Evolutionary conservation across 2,113 vertebrate genomes (phyloP).

Genomic region (Coreoperca whiteheadi): DNA sequence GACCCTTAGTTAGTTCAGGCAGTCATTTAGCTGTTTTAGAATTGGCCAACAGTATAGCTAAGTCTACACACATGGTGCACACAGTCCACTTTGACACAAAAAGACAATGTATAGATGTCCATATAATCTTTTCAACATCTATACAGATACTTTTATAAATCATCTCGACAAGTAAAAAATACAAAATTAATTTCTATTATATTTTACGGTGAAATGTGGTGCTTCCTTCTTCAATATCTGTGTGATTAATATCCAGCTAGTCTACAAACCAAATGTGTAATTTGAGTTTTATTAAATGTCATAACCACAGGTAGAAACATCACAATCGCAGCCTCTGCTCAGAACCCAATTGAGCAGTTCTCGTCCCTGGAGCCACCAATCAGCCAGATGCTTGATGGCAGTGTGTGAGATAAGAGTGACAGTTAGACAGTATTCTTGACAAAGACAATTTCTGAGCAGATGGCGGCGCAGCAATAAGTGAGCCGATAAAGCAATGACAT

Average conservation of each 20-base stretch:
- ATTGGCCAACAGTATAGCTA: no score
- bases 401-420: constrained; percentile 1
- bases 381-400: constrained; percentile 5
- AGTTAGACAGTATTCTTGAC: not conserved
- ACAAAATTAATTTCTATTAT: not conserved
- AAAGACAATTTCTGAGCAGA: constrained; percentile 12
- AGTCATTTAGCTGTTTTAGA: no score
- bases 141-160: not conserved
- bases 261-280: not conserved
- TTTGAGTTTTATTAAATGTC: not conserved
- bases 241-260: not conserved
- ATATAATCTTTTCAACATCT: not conserved
- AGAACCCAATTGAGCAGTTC: not conserved
- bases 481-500: constrained; percentile 18
- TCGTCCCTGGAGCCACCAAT: not conserved
- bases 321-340: not conserved
- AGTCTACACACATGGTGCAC: no score
- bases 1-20: no score
- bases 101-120: not conserved
- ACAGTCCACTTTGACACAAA: no score
- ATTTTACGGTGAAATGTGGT: not conserved
- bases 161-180: not conserved
- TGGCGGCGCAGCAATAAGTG: not conserved
- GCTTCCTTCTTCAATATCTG: not conserved
- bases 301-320: not conserved